Conservation (phyloP, 1,140 invertebrate genomes). For the Drosophila insularis region DNA sequence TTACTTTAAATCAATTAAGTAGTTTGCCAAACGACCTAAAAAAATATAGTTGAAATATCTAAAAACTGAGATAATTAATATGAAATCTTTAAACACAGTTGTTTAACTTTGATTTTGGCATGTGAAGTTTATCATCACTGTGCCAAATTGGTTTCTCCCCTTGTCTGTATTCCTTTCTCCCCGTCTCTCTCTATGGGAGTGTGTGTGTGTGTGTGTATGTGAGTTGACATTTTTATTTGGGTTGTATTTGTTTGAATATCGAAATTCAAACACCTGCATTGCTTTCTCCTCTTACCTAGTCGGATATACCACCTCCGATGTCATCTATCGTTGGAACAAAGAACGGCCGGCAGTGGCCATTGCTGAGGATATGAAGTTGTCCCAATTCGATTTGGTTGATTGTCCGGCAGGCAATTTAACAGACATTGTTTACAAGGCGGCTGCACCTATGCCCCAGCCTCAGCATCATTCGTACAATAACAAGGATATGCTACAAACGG, state of each 20-base stretch:
- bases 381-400: slow-evolving; percentile 92
- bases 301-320: slow-evolving; percentile 91
- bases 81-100: not conserved
- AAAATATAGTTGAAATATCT: not conserved
- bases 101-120: not conserved
- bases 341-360: slow-evolving; percentile 89
- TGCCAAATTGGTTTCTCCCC: no score
- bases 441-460: slow-evolving; percentile 57
- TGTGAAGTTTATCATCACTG: not conserved
- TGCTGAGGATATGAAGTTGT: slow-evolving; percentile 92
- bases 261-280: slow-evolving; percentile 10
- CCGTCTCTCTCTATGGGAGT: no score
- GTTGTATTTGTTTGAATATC: slow-evolving; percentile 2
- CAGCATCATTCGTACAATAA: slow-evolving; percentile 46
- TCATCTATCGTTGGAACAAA: slow-evolving; percentile 92
- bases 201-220: not conserved
- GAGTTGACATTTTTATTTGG: slow-evolving; percentile 27
- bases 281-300: slow-evolving; percentile 83
- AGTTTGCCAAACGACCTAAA: no score
- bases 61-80: not conserved
- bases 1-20: no score
- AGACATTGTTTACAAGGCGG: slow-evolving; percentile 83
- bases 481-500: slow-evolving; percentile 52
- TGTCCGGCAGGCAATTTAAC: slow-evolving; percentile 89
- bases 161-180: not conserved